phyloP scores from a whole-genome alignment of 1,140 invertebrate species.

The Leptopilina clavipes region DNA sequence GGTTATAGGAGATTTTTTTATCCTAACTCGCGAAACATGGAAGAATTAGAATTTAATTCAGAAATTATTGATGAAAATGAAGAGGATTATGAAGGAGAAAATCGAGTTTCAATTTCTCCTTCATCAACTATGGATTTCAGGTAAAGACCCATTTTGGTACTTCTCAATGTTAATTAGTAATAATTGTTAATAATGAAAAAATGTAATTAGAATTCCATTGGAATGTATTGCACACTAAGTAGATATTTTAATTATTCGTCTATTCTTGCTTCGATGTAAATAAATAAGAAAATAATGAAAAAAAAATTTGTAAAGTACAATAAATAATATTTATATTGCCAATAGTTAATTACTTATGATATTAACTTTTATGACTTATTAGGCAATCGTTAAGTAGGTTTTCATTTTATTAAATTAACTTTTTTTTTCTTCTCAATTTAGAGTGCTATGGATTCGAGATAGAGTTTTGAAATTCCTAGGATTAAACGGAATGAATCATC shows the following conservation, averaged over 20 bases:
- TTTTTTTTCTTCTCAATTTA: conserved; percentile 53
- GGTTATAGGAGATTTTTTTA: too few species aligned
- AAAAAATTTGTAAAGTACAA: background rate
- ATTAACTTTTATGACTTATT: background rate
- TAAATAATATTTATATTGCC: conserved; percentile 12
- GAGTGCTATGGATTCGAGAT: conserved; percentile 67
- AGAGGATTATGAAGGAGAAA: conserved; percentile 27
- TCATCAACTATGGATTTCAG: conserved; percentile 52
- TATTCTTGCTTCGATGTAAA: too few species aligned
- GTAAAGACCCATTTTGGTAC: too few species aligned
- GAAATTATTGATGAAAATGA: background rate
- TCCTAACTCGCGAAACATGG: too few species aligned
- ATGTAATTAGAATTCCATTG: conserved; percentile 29
- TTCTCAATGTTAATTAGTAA: too few species aligned
- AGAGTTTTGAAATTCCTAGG: conserved; percentile 65
- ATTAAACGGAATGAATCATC: conserved; percentile 52
- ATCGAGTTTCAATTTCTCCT: conserved; percentile 8
- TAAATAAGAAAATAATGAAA: background rate
- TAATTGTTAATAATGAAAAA: too few species aligned
- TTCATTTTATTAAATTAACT: too few species aligned
- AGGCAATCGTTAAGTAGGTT: background rate
- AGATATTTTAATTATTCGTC: too few species aligned
- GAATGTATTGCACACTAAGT: too few species aligned
- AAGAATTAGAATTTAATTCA: conserved; percentile 25
- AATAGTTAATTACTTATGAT: background rate